These are phyloP conservation scores for Micrastur ruficollis DNA, from an alignment of 2,797 vertebrate genomes.

Conservation along the genomic window DNA sequence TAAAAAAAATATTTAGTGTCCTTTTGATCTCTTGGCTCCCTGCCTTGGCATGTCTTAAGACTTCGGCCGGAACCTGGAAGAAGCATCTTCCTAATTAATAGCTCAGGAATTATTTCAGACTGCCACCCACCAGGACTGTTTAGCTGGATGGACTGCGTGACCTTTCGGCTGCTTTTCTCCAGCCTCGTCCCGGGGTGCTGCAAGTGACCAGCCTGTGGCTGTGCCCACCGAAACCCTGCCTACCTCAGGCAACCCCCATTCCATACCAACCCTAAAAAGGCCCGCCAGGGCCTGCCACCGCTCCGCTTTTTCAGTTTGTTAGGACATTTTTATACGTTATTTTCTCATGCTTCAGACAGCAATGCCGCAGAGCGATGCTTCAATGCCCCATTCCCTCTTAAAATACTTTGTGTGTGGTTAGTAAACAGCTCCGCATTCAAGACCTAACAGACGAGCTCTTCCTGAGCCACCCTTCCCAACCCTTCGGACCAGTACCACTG, in stretches of 20 bases:
- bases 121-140: constrained; percentile 65
- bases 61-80: constrained; percentile 44
- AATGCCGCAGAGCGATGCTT: background rate
- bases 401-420: constrained; percentile 6
- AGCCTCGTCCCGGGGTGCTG: background rate
- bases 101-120: constrained; percentile 64
- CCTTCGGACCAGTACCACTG: background rate
- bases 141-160: constrained; percentile 35
- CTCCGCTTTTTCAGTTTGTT: background rate
- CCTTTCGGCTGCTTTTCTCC: constrained; percentile 26
- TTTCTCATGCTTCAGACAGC: background rate
- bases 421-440: background rate
- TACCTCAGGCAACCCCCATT: background rate
- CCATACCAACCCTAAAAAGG: background rate
- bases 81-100: constrained; percentile 63
- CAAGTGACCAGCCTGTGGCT: background rate
- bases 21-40: constrained; percentile 64
- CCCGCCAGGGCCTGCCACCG: background rate
- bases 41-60: constrained; percentile 44
- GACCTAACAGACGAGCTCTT: background rate
- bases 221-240: background rate
- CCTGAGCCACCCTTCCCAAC: background rate
- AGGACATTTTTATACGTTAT: background rate
- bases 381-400: background rate
- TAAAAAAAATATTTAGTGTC: constrained; percentile 51